Conservation (phyloP, 2,888 invertebrate genomes). For the Agrochola lychnidis region DNA sequence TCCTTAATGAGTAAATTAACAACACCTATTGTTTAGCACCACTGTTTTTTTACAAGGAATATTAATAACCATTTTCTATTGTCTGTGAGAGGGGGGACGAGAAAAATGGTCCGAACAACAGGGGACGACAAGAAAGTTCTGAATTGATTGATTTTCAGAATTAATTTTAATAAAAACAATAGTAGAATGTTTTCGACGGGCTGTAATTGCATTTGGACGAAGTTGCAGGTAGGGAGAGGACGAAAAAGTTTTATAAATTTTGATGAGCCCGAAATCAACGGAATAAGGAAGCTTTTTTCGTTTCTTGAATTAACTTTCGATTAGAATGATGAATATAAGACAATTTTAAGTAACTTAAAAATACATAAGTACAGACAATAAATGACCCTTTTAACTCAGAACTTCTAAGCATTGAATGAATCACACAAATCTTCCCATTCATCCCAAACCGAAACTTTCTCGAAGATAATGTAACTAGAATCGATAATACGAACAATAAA, state of each 20-base stretch:
- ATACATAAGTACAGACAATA: conserved; percentile 1
- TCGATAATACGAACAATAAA: conserved; percentile 74
- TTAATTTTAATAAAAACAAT: conserved; percentile 90
- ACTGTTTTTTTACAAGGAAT: conserved; percentile 88
- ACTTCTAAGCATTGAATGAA: conserved; percentile 50
- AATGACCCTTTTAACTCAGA: conserved; percentile 27
- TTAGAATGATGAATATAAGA: background rate
- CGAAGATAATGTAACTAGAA: conserved; percentile 69
- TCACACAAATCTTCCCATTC: conserved; percentile 57
- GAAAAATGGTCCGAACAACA: conserved; percentile 72
- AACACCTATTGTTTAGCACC: conserved; percentile 88
- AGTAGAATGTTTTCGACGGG: conserved; percentile 84
- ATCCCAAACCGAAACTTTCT: conserved; percentile 56
- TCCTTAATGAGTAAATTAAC: conserved; percentile 90
- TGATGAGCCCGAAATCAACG: conserved; percentile 46
- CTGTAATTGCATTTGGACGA: conserved; percentile 80
- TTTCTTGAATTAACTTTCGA: conserved; percentile 12
- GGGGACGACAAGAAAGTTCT: conserved; percentile 76
- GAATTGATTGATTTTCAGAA: conserved; percentile 89
- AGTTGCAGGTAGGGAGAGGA: conserved; percentile 61
- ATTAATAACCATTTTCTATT: conserved; percentile 89
- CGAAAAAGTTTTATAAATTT: conserved; percentile 55
- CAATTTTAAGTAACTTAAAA: background rate
- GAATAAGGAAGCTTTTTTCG: conserved; percentile 20
- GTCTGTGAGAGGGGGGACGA: conserved; percentile 77